These are phyloP conservation scores for Etia nguti DNA, from an alignment of 2,113 vertebrate genomes.

Conservation along the genomic window DNA sequence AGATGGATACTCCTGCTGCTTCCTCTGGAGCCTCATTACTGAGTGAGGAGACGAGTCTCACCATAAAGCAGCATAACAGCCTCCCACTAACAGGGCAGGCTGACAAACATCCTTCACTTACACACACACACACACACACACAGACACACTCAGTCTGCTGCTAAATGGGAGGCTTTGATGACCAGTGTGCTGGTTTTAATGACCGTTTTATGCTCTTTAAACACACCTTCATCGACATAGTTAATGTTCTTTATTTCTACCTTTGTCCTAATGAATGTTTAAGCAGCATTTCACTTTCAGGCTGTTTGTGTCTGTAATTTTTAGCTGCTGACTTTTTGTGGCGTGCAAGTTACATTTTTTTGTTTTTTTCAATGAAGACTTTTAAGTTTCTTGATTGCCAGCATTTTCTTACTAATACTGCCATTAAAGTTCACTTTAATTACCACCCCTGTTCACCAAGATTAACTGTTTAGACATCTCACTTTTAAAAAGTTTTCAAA, in stretches of 20 bases:
- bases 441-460: background rate
- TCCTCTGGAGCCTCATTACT: conserved; percentile 49
- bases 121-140: background rate
- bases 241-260: background rate
- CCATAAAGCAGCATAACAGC: conserved; percentile 40
- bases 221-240: background rate
- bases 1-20: conserved; percentile 17
- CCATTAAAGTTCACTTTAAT: background rate
- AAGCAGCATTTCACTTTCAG: background rate
- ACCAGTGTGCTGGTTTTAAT: background rate
- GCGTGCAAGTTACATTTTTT: background rate
- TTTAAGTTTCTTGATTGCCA: background rate
- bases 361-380: background rate
- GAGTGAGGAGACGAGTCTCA: conserved; percentile 8
- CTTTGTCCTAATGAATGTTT: background rate
- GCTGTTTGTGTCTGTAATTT: background rate
- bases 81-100: conserved; percentile 47
- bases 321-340: background rate
- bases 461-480: background rate
- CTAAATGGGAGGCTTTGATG: background rate
- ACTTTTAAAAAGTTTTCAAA: background rate
- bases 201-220: background rate
- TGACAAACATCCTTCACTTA: conserved; percentile 44
- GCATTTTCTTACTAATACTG: background rate
- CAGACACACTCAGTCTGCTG: background rate